A percentile compares a stretch with the other conserved stretches of the same genome.
phyloP scores from a whole-genome alignment of 2,797 vertebrate genomes.

The Cryptoprocta ferox region DNA sequence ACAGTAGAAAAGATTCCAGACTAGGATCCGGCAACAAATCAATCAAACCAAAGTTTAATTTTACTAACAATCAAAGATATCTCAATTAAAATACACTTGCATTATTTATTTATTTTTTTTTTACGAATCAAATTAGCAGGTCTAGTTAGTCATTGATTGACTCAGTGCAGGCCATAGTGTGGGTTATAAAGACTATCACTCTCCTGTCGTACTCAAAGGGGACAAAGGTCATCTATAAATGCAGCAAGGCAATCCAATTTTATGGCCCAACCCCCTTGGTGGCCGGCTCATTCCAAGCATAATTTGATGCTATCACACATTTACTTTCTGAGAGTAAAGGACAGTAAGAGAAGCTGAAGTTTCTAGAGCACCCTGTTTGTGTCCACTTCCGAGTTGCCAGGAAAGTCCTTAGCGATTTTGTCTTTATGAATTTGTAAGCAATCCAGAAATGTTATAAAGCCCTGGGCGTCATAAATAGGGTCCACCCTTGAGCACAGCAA shows the following conservation, averaged over 20 bases:
- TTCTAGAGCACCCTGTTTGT: not conserved
- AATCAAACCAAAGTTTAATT: not conserved
- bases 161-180: not conserved
- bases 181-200: not conserved
- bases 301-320: not conserved
- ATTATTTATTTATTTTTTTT: not conserved
- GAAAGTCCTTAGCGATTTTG: not conserved
- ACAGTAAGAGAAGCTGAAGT: not conserved
- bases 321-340: not conserved
- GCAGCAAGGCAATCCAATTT: not conserved
- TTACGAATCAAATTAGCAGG: not conserved
- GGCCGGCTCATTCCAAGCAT: not conserved
- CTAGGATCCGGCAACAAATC: not conserved
- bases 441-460: not conserved
- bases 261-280: not conserved
- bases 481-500: not conserved
- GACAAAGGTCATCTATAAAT: constrained; percentile 25
- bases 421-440: not conserved
- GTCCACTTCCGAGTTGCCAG: not conserved
- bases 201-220: not conserved
- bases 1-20: not conserved
- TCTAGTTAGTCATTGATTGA: not conserved
- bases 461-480: not conserved
- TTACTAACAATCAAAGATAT: not conserved
- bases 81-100: not conserved